These are phyloP conservation scores for Rhabditoides inermis DNA, from an alignment of 2,888 invertebrate genomes.

Conservation along the genomic window DNA sequence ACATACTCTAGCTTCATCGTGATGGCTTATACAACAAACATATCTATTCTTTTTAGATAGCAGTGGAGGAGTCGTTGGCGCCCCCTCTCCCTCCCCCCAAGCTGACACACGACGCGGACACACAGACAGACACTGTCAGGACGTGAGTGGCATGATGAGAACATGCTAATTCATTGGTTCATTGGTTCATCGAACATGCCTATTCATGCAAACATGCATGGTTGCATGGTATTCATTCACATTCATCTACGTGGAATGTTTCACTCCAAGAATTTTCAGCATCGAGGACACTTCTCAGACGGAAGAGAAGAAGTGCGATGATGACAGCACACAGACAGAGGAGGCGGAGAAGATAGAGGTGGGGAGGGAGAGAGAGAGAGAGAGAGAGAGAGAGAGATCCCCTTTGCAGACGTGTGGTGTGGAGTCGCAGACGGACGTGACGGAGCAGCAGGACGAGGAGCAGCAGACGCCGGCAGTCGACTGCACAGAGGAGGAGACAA, in stretches of 20 bases:
- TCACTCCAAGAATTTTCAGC: slow-evolving; percentile 15
- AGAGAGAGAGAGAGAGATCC: slow-evolving; percentile 1
- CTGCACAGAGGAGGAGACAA: slow-evolving; percentile 22
- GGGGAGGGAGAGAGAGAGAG: slow-evolving; percentile 16
- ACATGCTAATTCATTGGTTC: not conserved
- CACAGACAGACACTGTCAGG: slow-evolving; percentile 34
- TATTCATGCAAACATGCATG: too few species aligned
- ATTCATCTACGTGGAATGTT: not conserved
- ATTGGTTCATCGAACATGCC: not conserved
- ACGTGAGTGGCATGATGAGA: slow-evolving; percentile 14
- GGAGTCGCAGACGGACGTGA: slow-evolving; percentile 25
- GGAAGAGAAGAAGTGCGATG: slow-evolving; percentile 19
- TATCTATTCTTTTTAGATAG: slow-evolving; percentile 6
- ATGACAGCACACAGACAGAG: slow-evolving; percentile 22
- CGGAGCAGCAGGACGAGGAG: slow-evolving; percentile 15
- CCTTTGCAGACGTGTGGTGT: slow-evolving; percentile 12
- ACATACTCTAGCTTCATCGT: too few species aligned
- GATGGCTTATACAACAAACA: not conserved
- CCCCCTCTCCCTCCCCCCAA: slow-evolving; percentile 8
- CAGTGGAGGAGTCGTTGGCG: slow-evolving; percentile 23
- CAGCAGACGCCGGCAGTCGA: slow-evolving; percentile 30
- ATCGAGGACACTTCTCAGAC: slow-evolving; percentile 45
- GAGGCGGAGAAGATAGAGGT: not conserved
- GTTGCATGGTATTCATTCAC: not conserved
- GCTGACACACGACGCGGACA: slow-evolving; percentile 33